These are phyloP conservation scores for Sebastes oblongus DNA, from an alignment of 2,797 vertebrate genomes.

Conservation along the genomic window DNA sequence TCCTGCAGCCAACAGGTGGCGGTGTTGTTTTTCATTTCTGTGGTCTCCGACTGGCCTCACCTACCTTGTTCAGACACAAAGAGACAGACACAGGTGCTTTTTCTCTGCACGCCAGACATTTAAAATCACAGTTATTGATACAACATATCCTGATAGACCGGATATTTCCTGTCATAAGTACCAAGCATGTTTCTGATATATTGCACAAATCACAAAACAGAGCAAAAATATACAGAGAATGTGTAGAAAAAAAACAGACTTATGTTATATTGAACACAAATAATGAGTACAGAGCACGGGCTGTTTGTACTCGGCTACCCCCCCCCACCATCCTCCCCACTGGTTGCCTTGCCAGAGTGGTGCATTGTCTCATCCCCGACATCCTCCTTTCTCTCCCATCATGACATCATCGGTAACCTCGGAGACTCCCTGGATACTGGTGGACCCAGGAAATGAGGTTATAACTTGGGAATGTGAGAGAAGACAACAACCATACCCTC, in stretches of 20 bases:
- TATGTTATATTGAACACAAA: neutral
- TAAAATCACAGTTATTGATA: conserved; percentile 8
- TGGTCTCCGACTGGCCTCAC: conserved; percentile 1
- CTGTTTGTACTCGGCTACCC: neutral
- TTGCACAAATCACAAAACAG: conserved; percentile 12
- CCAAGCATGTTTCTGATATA: neutral
- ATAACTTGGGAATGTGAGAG: conserved; percentile 76
- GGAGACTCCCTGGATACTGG: conserved; percentile 68
- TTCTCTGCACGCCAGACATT: neutral
- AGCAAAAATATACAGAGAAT: neutral
- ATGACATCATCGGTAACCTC: conserved; percentile 81
- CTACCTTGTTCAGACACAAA: conserved; percentile 46
- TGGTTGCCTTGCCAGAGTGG: neutral
- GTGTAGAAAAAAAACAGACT: neutral
- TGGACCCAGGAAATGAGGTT: conserved; percentile 81
- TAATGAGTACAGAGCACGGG: neutral
- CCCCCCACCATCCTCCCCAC: neutral
- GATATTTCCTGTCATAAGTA: neutral
- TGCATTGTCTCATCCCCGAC: conserved; percentile 58
- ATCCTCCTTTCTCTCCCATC: conserved; percentile 55
- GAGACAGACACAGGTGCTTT: conserved; percentile 31
- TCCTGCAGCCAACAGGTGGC: conserved; percentile 57
- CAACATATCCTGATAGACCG: neutral
- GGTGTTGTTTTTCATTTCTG: conserved; percentile 19
- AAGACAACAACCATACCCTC: conserved; percentile 19